phyloP scores from a whole-genome alignment of 2,797 vertebrate species.

The Argya squamiceps region DNA sequence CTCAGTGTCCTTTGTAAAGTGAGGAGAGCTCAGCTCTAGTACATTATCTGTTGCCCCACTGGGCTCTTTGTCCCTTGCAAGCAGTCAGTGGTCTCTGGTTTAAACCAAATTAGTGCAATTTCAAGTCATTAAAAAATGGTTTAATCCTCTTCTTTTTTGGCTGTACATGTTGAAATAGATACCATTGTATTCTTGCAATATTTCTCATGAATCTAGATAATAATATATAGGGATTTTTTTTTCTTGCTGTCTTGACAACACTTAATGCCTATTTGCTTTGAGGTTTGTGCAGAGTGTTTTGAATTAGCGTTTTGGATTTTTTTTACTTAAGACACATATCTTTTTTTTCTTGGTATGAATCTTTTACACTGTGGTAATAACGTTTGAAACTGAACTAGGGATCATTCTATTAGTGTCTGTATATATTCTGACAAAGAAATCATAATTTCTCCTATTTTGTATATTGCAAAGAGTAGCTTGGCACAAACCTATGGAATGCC shows the following conservation, averaged over 20 bases:
- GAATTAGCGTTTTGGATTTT: not conserved
- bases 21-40: not conserved
- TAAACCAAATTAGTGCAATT: not conserved
- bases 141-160: not conserved
- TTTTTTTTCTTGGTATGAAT: not conserved
- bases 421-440: not conserved
- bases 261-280: not conserved
- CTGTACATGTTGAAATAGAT: not conserved
- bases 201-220: not conserved
- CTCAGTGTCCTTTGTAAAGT: not conserved
- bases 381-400: not conserved
- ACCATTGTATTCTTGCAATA: not conserved
- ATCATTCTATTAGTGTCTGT: not conserved
- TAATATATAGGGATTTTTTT: not conserved
- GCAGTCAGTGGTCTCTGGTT: accelerated
- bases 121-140: not conserved
- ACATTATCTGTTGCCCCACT: not conserved
- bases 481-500: not conserved
- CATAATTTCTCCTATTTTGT: not conserved
- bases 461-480: not conserved
- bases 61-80: not conserved
- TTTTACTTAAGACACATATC: not conserved
- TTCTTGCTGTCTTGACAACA: not conserved
- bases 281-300: accelerated
- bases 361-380: not conserved